Evolutionary conservation across 2,888 invertebrate genomes (phyloP).

Genomic region (Polymixis flavicincta): DNA sequence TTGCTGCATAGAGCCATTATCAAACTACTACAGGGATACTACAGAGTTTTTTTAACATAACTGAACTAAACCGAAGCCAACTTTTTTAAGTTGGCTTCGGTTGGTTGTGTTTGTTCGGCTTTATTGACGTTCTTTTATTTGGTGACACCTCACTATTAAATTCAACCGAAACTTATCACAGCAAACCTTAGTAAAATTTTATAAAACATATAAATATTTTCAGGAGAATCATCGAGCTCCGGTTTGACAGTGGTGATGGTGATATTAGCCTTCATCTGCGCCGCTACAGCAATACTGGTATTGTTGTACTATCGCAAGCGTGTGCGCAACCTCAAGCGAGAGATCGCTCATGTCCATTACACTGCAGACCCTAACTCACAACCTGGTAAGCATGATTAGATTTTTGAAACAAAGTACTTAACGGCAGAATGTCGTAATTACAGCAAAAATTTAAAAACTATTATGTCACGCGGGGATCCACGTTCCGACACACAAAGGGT

Average conservation of each 20-base stretch:
- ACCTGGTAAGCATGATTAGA: constrained; percentile 84
- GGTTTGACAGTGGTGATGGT: constrained; percentile 93
- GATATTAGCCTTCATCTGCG: constrained; percentile 91
- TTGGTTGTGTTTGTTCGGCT: not conserved
- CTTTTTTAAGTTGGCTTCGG: not conserved
- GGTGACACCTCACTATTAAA: not conserved
- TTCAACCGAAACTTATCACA: not conserved
- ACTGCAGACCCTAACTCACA: constrained; percentile 94
- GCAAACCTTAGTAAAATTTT: not conserved
- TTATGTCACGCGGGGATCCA: no score
- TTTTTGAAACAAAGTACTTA: not conserved
- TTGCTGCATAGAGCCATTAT: no score
- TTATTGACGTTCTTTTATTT: not conserved
- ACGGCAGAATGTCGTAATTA: no score
- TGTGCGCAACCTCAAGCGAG: constrained; percentile 95
- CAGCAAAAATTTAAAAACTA: no score
- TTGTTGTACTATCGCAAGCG: constrained; percentile 95
- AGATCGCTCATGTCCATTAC: constrained; percentile 97
- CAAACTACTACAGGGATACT: not conserved
- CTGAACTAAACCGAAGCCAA: not conserved
- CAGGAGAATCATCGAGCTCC: constrained; percentile 78
- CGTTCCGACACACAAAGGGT: no score
- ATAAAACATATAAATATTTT: not conserved
- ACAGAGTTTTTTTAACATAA: not conserved
- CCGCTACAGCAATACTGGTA: constrained; percentile 91